Evolutionary conservation across 2,113 vertebrate species (phyloP).

Genomic region (Ceyx melanurus): DNA sequence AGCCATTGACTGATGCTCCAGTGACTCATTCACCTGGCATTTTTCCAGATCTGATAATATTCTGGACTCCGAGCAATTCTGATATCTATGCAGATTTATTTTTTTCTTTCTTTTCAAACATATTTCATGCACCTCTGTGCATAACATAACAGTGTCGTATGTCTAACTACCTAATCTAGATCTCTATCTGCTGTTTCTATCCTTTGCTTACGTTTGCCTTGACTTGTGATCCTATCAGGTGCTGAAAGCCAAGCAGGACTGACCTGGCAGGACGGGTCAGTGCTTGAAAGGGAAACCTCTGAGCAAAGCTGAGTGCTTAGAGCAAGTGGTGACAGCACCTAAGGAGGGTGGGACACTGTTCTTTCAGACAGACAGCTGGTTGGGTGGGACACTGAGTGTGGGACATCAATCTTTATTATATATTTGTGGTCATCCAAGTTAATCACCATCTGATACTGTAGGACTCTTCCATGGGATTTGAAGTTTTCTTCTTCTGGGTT

Average conservation of each 20-base stretch:
- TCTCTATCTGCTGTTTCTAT: constrained; percentile 26
- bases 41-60: constrained; percentile 53
- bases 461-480: neutral
- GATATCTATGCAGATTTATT: neutral
- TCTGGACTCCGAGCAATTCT: neutral
- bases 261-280: neutral
- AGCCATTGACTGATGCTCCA: constrained; percentile 15
- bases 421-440: neutral
- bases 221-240: neutral
- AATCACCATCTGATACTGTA: neutral
- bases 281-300: neutral
- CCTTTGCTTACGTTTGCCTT: constrained; percentile 17
- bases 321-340: neutral
- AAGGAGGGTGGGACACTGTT: neutral
- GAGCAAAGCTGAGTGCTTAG: neutral
- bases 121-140: constrained; percentile 61
- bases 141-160: constrained; percentile 5
- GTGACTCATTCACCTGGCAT: constrained; percentile 12
- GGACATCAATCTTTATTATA: fast-evolving
- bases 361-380: neutral
- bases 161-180: constrained; percentile 22
- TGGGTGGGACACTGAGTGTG: neutral
- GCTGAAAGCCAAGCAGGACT: constrained; percentile 40
- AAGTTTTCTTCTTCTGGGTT: neutral
- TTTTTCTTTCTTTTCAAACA: constrained; percentile 23